Evolutionary conservation across 2,888 invertebrate genomes (phyloP).

Genomic region (Ypsolopha sequella): DNA sequence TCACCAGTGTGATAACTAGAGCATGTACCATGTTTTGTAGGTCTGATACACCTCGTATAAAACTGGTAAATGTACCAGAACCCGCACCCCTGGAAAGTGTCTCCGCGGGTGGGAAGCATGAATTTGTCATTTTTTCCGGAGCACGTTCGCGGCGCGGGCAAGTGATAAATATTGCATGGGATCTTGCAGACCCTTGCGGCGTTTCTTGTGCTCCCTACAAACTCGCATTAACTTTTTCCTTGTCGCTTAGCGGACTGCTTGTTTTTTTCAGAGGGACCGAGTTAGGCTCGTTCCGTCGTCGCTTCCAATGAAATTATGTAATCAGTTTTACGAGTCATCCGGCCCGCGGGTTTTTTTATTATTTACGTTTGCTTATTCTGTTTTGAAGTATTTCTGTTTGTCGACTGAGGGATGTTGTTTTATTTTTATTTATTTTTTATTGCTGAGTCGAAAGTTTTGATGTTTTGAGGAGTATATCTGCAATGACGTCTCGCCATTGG

Average conservation of each 20-base stretch:
- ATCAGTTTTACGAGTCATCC: slow-evolving; percentile 58
- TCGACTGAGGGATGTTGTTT: neutral
- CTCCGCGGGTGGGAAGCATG: slow-evolving; percentile 44
- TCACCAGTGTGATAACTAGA: no score
- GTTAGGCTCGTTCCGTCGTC: slow-evolving; percentile 50
- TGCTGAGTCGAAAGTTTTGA: neutral
- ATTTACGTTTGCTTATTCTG: slow-evolving; percentile 24
- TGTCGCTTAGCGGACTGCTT: slow-evolving; percentile 44
- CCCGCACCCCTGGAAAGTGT: slow-evolving; percentile 23
- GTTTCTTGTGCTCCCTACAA: slow-evolving; percentile 28
- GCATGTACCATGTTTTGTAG: no score
- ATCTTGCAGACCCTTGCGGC: slow-evolving; percentile 32
- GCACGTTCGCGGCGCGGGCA: slow-evolving; percentile 59
- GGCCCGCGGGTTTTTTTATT: slow-evolving; percentile 35
- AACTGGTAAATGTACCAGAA: no score
- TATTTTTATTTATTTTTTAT: neutral
- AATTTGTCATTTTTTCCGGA: slow-evolving; percentile 69
- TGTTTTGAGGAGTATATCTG: neutral
- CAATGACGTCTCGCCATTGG: neutral
- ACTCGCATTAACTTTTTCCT: slow-evolving; percentile 44
- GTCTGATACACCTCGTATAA: no score
- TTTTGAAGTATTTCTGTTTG: slow-evolving; percentile 14
- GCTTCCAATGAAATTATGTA: slow-evolving; percentile 60
- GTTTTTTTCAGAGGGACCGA: slow-evolving; percentile 53
- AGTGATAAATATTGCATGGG: slow-evolving; percentile 68